These are phyloP conservation scores for Neogobius melanostomus DNA, from an alignment of 2,113 vertebrate species.

Conservation along the genomic window DNA sequence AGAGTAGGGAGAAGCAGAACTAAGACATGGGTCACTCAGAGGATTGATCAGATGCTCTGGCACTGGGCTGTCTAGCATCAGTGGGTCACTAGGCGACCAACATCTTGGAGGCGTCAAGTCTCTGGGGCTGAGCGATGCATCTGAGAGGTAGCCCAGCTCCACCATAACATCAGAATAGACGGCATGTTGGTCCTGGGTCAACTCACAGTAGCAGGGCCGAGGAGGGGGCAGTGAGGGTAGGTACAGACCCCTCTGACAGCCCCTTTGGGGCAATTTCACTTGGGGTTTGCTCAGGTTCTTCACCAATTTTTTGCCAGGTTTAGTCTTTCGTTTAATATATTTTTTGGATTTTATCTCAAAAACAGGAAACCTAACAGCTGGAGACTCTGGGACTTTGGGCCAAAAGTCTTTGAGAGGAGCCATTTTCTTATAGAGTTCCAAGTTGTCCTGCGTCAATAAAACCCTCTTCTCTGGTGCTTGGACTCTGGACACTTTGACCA, in stretches of 20 bases:
- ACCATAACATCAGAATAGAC: conserved; percentile 94
- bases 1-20: conserved; percentile 57
- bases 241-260: conserved; percentile 63
- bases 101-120: conserved; percentile 92
- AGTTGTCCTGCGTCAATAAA: conserved; percentile 87
- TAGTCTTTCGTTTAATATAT: conserved; percentile 87
- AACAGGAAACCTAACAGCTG: conserved; percentile 88
- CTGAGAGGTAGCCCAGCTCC: conserved; percentile 94
- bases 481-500: conserved; percentile 94
- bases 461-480: conserved; percentile 86
- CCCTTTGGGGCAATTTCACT: conserved; percentile 49
- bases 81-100: conserved; percentile 95
- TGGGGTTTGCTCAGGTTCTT: conserved; percentile 76
- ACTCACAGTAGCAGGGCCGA: conserved; percentile 85
- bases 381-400: conserved; percentile 94
- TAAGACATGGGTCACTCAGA: conserved; percentile 76
- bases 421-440: conserved; percentile 86
- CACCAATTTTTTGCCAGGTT: conserved; percentile 85
- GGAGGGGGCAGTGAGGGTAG: conserved; percentile 82
- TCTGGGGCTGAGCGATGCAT: conserved; percentile 87
- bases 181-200: conserved; percentile 85
- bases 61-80: conserved; percentile 77
- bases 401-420: conserved; percentile 96
- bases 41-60: conserved; percentile 82
- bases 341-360: conserved; percentile 89